Evolutionary conservation across 2,888 invertebrate genomes (phyloP).

Genomic region (Disparrhopalites patrizii): DNA sequence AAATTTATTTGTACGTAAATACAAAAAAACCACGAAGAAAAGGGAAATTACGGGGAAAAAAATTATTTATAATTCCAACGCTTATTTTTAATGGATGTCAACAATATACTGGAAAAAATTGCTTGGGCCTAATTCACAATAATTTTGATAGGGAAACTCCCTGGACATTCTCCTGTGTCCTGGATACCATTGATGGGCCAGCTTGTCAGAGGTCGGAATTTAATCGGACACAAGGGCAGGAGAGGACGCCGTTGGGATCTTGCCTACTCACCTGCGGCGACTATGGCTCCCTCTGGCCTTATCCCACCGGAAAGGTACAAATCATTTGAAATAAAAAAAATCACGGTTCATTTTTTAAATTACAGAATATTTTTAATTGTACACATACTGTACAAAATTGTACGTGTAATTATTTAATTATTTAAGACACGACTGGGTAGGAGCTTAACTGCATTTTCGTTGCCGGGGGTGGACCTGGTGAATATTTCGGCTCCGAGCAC

Average conservation of each 20-base stretch:
- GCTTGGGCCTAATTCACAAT: too few relatives aligned
- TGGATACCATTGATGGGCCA: conserved; percentile 43
- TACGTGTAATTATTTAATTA: background rate
- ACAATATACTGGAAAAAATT: too few relatives aligned
- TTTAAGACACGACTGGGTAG: conserved; percentile 2
- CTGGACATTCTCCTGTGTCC: conserved; percentile 43
- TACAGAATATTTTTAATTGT: too few relatives aligned
- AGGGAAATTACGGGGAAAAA: too few relatives aligned
- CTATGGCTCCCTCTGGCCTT: conserved; percentile 67
- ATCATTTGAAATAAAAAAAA: background rate
- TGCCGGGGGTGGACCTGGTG: background rate
- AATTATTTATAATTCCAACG: too few relatives aligned
- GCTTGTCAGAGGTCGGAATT: conserved; percentile 35
- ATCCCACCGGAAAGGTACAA: conserved; percentile 52
- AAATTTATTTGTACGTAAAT: too few relatives aligned
- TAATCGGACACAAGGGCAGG: background rate
- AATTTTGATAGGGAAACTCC: conserved; percentile 39
- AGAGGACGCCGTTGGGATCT: background rate
- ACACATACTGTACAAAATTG: too few relatives aligned
- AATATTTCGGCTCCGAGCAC: conserved; percentile 15
- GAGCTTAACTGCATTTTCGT: background rate
- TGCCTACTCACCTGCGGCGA: conserved; percentile 58
- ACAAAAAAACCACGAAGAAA: too few relatives aligned
- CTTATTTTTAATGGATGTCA: too few relatives aligned
- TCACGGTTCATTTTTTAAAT: background rate